Evolutionary conservation across 1,140 invertebrate species (phyloP).

Genomic region (Scaptomyza hsui): DNA sequence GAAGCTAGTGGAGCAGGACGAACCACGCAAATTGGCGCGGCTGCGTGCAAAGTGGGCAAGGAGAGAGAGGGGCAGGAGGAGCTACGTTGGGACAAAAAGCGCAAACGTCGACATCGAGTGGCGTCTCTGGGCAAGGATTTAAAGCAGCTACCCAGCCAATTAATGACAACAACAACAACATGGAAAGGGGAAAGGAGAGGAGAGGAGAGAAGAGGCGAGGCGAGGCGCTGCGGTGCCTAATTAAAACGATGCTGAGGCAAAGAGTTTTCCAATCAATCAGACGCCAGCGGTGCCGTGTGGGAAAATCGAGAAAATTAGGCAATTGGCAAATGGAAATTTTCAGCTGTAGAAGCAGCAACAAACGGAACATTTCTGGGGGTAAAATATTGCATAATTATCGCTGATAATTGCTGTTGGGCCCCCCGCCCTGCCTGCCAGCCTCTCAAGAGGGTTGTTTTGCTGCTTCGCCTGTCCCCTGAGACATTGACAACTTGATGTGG

Average conservation of each 20-base stretch:
- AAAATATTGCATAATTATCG: slow-evolving; percentile 78
- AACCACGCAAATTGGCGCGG: slow-evolving; percentile 66
- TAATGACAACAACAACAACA: slow-evolving; percentile 63
- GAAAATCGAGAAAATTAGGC: slow-evolving; percentile 72
- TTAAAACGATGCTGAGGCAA: slow-evolving; percentile 61
- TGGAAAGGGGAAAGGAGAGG: slow-evolving; percentile 3
- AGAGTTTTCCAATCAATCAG: slow-evolving; percentile 76
- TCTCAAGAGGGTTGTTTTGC: slow-evolving; percentile 58
- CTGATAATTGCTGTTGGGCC: slow-evolving; percentile 65
- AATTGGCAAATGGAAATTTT: slow-evolving; percentile 66
- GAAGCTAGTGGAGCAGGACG: slow-evolving; percentile 14
- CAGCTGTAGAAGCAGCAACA: background rate
- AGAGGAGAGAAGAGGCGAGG: background rate
- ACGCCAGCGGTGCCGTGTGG: slow-evolving; percentile 38
- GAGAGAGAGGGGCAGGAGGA: background rate
- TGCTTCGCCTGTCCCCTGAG: slow-evolving; percentile 22
- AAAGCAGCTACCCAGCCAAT: slow-evolving; percentile 67
- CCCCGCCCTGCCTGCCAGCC: slow-evolving; percentile 6
- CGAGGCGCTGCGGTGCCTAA: slow-evolving; percentile 53
- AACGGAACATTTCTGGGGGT: slow-evolving; percentile 6
- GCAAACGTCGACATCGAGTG: slow-evolving; percentile 35
- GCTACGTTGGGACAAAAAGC: slow-evolving; percentile 37
- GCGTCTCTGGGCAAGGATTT: slow-evolving; percentile 40
- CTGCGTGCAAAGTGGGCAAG: slow-evolving; percentile 38
- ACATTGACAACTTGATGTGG: slow-evolving; percentile 68